These are phyloP conservation scores for Vollenhovia emeryi DNA, from an alignment of 1,140 invertebrate species.

Conservation along the genomic window DNA sequence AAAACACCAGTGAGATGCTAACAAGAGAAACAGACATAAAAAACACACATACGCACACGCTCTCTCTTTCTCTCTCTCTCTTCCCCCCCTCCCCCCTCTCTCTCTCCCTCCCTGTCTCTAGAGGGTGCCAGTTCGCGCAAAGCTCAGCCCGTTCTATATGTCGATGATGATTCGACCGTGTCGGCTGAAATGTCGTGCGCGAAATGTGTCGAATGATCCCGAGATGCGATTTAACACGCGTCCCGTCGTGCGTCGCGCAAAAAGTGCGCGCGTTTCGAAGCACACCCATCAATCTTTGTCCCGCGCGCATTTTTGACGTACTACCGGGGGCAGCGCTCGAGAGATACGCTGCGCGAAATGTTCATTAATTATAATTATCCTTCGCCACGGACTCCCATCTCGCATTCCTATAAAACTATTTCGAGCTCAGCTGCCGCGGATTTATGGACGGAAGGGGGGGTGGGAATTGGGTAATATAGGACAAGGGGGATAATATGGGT, in stretches of 20 bases:
- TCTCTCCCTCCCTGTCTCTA: no score
- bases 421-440: conserved; percentile 1
- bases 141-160: no score
- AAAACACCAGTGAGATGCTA: no score
- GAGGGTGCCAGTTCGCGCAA: no score
- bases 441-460: not conserved
- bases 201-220: not conserved
- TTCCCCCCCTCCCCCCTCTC: no score
- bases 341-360: not conserved
- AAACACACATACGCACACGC: no score
- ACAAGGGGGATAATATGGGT: not conserved
- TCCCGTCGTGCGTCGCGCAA: not conserved
- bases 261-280: not conserved
- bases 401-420: conserved; percentile 13
- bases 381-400: not conserved
- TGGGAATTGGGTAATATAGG: not conserved
- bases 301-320: not conserved
- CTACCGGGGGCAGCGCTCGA: not conserved
- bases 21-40: no score
- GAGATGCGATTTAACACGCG: not conserved
- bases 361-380: conserved; percentile 5
- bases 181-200: not conserved
- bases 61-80: no score
- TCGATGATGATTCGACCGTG: no score
- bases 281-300: not conserved